Conservation (phyloP, 2,797 vertebrate genomes). For the Pelochelys cantorii region DNA sequence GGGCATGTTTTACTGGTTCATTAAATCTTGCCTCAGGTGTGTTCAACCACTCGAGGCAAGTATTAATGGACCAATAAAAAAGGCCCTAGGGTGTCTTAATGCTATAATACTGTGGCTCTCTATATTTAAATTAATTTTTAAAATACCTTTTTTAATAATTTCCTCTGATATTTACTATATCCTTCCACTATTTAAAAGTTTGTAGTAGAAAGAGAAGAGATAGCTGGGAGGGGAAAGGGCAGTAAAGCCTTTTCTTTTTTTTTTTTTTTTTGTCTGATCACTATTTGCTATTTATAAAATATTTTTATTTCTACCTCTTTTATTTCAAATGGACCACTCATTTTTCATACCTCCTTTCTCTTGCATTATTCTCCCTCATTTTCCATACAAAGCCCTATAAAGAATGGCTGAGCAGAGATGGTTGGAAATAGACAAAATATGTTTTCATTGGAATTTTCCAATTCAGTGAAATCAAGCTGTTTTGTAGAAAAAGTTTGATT, state of each 20-base stretch:
- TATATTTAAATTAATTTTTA: conserved; percentile 84
- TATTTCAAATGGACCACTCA: background rate
- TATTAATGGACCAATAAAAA: conserved; percentile 87
- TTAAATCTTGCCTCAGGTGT: conserved; percentile 85
- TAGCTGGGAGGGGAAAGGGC: conserved; percentile 35
- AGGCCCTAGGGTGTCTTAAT: conserved; percentile 80
- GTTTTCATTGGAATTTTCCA: background rate
- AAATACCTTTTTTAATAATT: conserved; percentile 82
- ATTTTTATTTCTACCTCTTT: conserved; percentile 35
- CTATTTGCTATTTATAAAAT: background rate
- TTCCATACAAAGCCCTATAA: background rate
- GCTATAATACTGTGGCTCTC: conserved; percentile 75
- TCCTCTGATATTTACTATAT: conserved; percentile 74
- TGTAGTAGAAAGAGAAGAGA: conserved; percentile 49
- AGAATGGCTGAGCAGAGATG: background rate
- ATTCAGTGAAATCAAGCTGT: background rate
- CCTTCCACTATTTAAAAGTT: conserved; percentile 60
- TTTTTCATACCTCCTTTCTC: background rate
- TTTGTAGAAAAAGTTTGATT: background rate
- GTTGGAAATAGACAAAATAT: background rate
- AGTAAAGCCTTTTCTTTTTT: background rate
- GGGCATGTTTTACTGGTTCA: conserved; percentile 85
- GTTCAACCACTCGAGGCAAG: conserved; percentile 82
- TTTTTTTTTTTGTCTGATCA: conserved; percentile 23
- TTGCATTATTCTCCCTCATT: conserved; percentile 1